Percentiles rank a stretch among this genome's conserved stretches.
Evolutionary conservation across 1,140 invertebrate genomes (phyloP).

Genomic region (Ostrea denselamellosa): DNA sequence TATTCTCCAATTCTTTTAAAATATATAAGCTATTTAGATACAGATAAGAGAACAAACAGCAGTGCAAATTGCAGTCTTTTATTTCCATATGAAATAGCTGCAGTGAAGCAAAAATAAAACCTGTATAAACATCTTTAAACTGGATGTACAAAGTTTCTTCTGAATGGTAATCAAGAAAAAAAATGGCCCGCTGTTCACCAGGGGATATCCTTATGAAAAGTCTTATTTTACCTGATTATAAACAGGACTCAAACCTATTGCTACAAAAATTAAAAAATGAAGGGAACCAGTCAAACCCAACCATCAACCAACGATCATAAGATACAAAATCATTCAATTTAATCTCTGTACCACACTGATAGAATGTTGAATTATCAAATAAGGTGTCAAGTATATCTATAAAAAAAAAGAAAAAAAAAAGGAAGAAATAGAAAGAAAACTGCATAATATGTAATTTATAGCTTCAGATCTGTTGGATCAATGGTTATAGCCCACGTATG

Average conservation of each 20-base stretch:
- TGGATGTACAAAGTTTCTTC: conserved; percentile 20
- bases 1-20: not conserved
- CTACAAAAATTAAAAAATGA: not conserved
- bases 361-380: not conserved
- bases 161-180: not conserved
- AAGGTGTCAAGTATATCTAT: too few species aligned
- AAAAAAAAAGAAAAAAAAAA: too few species aligned
- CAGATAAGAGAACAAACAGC: not conserved
- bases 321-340: conserved; percentile 22
- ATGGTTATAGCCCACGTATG: too few species aligned
- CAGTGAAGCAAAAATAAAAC: conserved; percentile 44
- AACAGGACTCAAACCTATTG: not conserved
- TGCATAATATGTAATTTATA: too few species aligned
- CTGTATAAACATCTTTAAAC: conserved; percentile 25
- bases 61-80: conserved; percentile 42
- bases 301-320: conserved; percentile 1
- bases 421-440: too few species aligned
- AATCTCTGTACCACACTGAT: not conserved
- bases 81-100: conserved; percentile 42
- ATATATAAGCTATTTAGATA: not conserved
- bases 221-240: not conserved
- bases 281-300: not conserved
- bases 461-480: not conserved
- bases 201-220: not conserved
- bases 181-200: not conserved